phyloP scores from a whole-genome alignment of 37 sponge, comb jelly and placozoan species.

The Hexactinellida sp. region DNA sequence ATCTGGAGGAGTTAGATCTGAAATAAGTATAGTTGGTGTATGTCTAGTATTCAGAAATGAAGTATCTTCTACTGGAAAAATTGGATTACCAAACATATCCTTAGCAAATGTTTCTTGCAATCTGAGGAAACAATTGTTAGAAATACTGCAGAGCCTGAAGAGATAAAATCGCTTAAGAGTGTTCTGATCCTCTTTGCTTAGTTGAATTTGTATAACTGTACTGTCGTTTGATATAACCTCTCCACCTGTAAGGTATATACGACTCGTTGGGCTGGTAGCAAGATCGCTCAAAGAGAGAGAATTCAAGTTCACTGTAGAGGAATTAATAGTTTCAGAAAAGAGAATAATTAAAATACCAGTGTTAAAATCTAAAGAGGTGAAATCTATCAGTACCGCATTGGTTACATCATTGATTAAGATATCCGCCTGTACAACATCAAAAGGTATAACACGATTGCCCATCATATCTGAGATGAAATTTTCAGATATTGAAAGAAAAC shows the following conservation, averaged over 20 bases:
- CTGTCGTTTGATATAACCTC: conserved; percentile 38
- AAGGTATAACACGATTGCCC: conserved; percentile 39
- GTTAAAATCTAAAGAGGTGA: conserved; percentile 54
- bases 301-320: conserved; percentile 37
- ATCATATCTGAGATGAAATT: conserved; percentile 48
- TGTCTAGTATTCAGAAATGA: background rate
- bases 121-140: conserved; percentile 52
- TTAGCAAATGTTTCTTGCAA: conserved; percentile 42
- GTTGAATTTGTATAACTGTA: conserved; percentile 34
- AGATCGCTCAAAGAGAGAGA: conserved; percentile 43
- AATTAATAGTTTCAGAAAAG: conserved; percentile 62
- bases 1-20: conserved; percentile 46
- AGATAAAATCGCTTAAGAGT: conserved; percentile 30
- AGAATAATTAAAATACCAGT: conserved; percentile 39
- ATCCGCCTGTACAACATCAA: background rate
- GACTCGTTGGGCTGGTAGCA: background rate
- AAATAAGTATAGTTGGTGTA: conserved; percentile 19
- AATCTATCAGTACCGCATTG: conserved; percentile 32
- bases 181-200: conserved; percentile 54
- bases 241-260: conserved; percentile 50
- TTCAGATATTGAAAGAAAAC: conserved; percentile 29
- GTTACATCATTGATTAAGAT: conserved; percentile 40
- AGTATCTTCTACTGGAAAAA: conserved; percentile 32
- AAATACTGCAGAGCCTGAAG: conserved; percentile 23
- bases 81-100: conserved; percentile 65